Percentiles rank a stretch among this genome's conserved stretches.
Conservation (phyloP, 2,797 vertebrate genomes). For the Propithecus perrieri region DNA sequence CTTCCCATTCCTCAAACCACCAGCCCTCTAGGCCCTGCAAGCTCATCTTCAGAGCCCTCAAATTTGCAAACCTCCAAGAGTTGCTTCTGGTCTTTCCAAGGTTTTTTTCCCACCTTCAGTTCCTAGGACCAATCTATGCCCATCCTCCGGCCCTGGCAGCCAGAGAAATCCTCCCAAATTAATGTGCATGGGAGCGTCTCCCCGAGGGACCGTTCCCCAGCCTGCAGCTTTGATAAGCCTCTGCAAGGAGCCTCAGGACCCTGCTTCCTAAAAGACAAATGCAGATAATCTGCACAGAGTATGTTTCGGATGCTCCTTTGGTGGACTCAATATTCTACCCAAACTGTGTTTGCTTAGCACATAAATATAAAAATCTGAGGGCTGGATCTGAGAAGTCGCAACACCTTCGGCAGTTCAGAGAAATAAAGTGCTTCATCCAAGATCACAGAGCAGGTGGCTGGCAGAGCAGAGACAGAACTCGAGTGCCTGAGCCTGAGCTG, state of each 20-base stretch:
- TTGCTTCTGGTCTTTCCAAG: background rate
- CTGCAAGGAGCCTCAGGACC: background rate
- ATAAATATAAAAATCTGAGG: background rate
- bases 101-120: background rate
- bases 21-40: background rate
- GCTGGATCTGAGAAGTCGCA: background rate
- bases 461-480: background rate
- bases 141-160: background rate
- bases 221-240: background rate
- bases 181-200: background rate
- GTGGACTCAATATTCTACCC: background rate
- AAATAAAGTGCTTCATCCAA: background rate
- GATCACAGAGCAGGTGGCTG: background rate
- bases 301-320: conserved; percentile 1
- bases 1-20: background rate
- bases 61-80: background rate
- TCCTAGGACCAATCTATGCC: background rate
- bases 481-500: background rate
- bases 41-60: background rate
- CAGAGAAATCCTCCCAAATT: conserved; percentile 5
- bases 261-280: background rate
- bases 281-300: background rate
- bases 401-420: background rate
- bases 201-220: background rate
- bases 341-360: conserved; percentile 12